These are phyloP conservation scores for Papilio xuthus DNA, from an alignment of 1,140 invertebrate genomes.

Conservation along the genomic window DNA sequence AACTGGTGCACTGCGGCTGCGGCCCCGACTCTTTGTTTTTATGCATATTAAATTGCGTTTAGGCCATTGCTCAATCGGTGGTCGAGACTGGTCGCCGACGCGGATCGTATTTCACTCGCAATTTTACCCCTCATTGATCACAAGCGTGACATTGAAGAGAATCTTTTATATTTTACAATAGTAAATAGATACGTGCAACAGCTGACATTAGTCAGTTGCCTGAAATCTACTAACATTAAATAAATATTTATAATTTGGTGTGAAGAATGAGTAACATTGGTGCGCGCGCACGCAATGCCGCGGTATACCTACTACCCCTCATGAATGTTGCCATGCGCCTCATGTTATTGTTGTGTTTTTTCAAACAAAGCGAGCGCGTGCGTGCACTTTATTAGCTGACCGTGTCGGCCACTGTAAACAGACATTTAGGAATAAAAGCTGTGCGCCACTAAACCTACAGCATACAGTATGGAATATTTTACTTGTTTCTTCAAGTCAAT, in stretches of 20 bases:
- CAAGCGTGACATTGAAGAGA: not conserved
- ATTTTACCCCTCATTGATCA: conserved; percentile 7
- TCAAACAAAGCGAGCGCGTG: conserved; percentile 6
- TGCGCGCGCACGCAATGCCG: not conserved
- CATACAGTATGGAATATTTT: not conserved
- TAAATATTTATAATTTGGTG: conserved; percentile 3
- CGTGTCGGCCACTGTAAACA: not conserved
- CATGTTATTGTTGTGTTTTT: not conserved
- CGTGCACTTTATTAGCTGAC: not conserved
- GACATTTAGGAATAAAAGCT: not conserved
- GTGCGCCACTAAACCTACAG: not conserved
- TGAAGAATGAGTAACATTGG: not conserved
- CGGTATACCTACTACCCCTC: not conserved
- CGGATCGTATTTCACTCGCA: not conserved
- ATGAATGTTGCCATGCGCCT: not conserved
- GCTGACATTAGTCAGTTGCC: not conserved
- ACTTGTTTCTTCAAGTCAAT: not conserved
- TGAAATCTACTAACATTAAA: not conserved
- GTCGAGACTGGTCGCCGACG: not conserved
- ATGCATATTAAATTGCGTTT: conserved; percentile 8
- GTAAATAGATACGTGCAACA: not conserved
- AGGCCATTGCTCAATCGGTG: not conserved
- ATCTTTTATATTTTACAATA: conserved; percentile 2
- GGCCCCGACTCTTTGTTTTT: not conserved
- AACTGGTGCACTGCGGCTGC: not conserved